phyloP scores from a whole-genome alignment of 1,140 invertebrate genomes.

The Drosophila pectinifera region DNA sequence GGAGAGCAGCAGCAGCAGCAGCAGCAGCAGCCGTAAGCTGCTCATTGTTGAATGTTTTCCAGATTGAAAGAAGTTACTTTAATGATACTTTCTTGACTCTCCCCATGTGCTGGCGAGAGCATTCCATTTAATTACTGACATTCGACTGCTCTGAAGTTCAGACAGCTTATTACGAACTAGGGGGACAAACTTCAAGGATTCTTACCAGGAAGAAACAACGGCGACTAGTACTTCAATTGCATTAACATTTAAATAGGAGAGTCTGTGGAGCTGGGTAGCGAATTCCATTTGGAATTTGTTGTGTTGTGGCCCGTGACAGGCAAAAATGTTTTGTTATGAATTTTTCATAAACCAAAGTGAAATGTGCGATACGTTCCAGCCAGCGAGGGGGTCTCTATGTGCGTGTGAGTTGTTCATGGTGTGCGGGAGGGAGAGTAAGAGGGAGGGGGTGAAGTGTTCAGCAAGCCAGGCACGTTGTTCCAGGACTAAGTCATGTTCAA shows the following conservation, averaged over 20 bases:
- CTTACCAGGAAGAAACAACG: background rate
- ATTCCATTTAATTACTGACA: slow-evolving; percentile 74
- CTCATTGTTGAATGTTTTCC: slow-evolving; percentile 33
- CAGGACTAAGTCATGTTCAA: slow-evolving; percentile 41
- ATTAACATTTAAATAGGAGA: slow-evolving; percentile 60
- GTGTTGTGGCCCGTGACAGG: slow-evolving; percentile 47
- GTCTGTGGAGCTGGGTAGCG: slow-evolving; percentile 14
- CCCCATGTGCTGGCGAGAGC: slow-evolving; percentile 42
- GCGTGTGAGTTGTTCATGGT: background rate
- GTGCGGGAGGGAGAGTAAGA: background rate
- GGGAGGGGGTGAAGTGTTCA: slow-evolving; percentile 1
- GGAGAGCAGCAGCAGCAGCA: background rate
- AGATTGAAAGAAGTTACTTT: slow-evolving; percentile 52
- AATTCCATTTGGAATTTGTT: slow-evolving; percentile 52
- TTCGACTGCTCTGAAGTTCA: slow-evolving; percentile 25
- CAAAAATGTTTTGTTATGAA: slow-evolving; percentile 63
- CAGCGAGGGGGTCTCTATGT: slow-evolving; percentile 1
- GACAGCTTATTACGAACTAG: slow-evolving; percentile 16
- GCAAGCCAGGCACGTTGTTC: slow-evolving; percentile 40
- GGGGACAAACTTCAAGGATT: slow-evolving; percentile 11
- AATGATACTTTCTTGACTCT: slow-evolving; percentile 37
- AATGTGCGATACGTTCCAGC: slow-evolving; percentile 35
- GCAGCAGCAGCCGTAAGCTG: slow-evolving; percentile 5
- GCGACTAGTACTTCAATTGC: slow-evolving; percentile 40
- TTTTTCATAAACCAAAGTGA: slow-evolving; percentile 67